Evolutionary conservation across 2,797 vertebrate genomes (phyloP).

Genomic region (Fratercula arctica): DNA sequence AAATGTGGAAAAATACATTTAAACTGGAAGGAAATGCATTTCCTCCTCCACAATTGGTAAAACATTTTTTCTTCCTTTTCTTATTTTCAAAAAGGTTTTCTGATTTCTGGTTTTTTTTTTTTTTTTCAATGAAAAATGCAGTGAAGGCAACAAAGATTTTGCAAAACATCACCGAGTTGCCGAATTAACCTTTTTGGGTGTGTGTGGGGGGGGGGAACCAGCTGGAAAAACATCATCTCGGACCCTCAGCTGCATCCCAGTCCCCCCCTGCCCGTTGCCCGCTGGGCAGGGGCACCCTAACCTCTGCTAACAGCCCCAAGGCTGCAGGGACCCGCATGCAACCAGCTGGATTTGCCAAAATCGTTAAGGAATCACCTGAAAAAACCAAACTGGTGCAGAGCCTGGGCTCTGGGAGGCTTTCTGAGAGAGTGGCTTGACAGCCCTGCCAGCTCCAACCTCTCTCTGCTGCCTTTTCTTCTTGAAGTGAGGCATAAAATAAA

Average conservation of each 20-base stretch:
- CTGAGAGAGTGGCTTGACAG: background rate
- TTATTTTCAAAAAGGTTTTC: background rate
- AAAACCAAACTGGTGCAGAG: background rate
- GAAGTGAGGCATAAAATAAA: slow-evolving; percentile 40
- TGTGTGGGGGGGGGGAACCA: background rate
- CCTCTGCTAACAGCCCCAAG: background rate
- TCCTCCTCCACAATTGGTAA: rapidly evolving
- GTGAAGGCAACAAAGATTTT: background rate
- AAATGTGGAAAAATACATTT: background rate
- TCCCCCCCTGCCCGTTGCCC: too few species aligned
- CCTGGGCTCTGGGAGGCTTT: background rate
- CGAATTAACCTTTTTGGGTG: background rate
- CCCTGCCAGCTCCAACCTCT: background rate
- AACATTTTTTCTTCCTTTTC: background rate
- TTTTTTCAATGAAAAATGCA: background rate
- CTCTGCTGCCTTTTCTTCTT: slow-evolving; percentile 2
- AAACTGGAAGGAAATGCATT: background rate
- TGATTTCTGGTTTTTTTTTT: background rate
- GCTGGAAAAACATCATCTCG: background rate
- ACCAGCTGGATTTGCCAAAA: background rate
- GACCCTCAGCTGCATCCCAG: background rate
- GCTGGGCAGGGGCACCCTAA: background rate
- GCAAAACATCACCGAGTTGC: background rate
- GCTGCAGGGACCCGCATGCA: background rate
- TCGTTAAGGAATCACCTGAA: background rate